phyloP scores from a whole-genome alignment of 2,888 invertebrate genomes.

The Callyntrura guangdongensis region DNA sequence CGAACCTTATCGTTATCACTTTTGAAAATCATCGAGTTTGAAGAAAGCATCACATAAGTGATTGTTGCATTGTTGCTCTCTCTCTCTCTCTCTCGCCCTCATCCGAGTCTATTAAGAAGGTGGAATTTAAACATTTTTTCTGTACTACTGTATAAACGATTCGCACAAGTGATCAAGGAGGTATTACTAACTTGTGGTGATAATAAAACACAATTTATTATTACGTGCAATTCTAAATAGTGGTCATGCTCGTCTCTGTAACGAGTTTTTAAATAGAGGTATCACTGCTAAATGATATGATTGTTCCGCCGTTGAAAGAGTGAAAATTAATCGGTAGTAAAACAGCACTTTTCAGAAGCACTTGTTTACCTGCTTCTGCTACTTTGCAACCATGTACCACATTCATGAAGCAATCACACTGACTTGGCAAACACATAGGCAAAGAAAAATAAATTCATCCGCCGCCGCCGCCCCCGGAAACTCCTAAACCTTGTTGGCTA shows the following conservation, averaged over 20 bases:
- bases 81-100: constrained; percentile 9
- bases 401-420: constrained; percentile 8
- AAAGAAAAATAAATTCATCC: constrained; percentile 3
- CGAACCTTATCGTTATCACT: constrained; percentile 42
- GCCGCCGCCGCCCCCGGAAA: constrained; percentile 25
- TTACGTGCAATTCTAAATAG: constrained; percentile 7
- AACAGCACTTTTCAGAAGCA: constrained; percentile 1
- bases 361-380: too few relatives aligned
- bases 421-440: constrained; percentile 50
- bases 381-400: too few relatives aligned
- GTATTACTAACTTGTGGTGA: too few relatives aligned
- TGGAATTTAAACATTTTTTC: background rate
- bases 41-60: constrained; percentile 40
- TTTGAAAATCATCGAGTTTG: constrained; percentile 46
- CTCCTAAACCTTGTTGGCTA: constrained; percentile 53
- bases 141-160: constrained; percentile 17
- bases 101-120: background rate
- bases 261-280: constrained; percentile 6
- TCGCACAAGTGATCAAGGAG: constrained; percentile 62
- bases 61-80: constrained; percentile 23
- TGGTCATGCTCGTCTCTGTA: background rate
- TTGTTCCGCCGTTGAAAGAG: constrained; percentile 4
- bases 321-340: constrained; percentile 48
- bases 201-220: background rate
- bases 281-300: background rate